phyloP scores from a whole-genome alignment of 2,113 vertebrate genomes.

The Ursus arctos region DNA sequence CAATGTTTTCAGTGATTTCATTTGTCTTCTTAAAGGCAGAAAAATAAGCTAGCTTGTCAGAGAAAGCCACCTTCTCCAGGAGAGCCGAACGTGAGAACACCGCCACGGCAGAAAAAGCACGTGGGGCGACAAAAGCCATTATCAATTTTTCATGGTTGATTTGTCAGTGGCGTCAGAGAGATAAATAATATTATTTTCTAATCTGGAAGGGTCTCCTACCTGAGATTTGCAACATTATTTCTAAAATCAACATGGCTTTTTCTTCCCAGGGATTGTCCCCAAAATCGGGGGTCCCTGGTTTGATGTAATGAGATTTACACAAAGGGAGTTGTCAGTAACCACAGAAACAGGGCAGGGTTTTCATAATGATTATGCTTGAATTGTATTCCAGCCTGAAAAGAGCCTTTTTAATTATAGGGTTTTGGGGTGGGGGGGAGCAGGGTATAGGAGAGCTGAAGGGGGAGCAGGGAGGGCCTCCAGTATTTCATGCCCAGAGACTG shows the following conservation, averaged over 20 bases:
- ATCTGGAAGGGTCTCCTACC: slow-evolving; percentile 59
- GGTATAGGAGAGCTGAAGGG: neutral
- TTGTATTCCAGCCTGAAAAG: slow-evolving; percentile 77
- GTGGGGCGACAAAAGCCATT: neutral
- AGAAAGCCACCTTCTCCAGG: neutral
- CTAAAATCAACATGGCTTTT: slow-evolving; percentile 60
- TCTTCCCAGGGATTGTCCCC: slow-evolving; percentile 52
- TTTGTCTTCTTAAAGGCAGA: slow-evolving; percentile 58
- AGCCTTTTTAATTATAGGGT: slow-evolving; percentile 76
- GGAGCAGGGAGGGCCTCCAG: neutral
- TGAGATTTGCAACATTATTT: slow-evolving; percentile 72
- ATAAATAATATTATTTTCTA: slow-evolving; percentile 72
- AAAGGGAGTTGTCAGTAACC: slow-evolving; percentile 79
- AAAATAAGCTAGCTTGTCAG: slow-evolving; percentile 51
- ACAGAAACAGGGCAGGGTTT: slow-evolving; percentile 73
- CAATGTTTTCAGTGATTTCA: slow-evolving; percentile 23
- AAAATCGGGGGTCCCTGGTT: slow-evolving; percentile 47
- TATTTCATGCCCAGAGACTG: slow-evolving; percentile 34
- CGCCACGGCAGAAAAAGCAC: neutral
- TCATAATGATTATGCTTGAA: slow-evolving; percentile 68
- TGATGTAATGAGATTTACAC: slow-evolving; percentile 79
- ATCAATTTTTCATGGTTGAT: slow-evolving; percentile 70
- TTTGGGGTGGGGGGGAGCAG: neutral
- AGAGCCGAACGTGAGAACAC: neutral
- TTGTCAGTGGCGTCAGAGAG: slow-evolving; percentile 51